A percentile compares a stretch with the other conserved stretches of the same genome.
These are phyloP conservation scores for Gallinago undulata DNA, from an alignment of 2,113 vertebrate species.

Conservation along the genomic window DNA sequence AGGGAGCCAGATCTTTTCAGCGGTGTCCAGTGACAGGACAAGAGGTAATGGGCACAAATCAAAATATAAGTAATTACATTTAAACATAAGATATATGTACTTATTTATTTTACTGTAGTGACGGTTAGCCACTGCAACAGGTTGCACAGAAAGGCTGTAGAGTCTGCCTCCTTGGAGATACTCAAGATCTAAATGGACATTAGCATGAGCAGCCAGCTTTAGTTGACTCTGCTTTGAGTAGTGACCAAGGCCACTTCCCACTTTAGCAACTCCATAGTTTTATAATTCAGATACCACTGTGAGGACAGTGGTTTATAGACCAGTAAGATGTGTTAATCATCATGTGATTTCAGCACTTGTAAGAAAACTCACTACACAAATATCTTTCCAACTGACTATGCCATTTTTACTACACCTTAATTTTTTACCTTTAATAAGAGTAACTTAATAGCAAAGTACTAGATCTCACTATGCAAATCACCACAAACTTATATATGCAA, in stretches of 20 bases:
- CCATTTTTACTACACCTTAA: neutral
- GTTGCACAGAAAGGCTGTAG: neutral
- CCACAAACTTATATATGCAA: neutral
- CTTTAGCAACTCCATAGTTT: neutral
- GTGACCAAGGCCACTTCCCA: neutral
- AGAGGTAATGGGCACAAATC: neutral
- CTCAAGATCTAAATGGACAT: neutral
- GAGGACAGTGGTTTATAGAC: neutral
- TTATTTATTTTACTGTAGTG: neutral
- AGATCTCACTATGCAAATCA: neutral
- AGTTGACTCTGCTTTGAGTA: neutral
- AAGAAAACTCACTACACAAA: neutral
- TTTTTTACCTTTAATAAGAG: neutral
- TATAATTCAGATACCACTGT: neutral
- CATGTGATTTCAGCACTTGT: neutral
- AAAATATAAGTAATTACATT: neutral
- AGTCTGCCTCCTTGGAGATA: neutral
- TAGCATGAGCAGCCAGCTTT: neutral
- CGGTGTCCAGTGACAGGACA: neutral
- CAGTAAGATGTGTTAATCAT: neutral
- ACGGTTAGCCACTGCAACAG: neutral
- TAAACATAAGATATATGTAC: neutral
- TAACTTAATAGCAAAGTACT: neutral
- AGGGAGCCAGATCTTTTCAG: neutral
- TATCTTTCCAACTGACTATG: neutral